Evolutionary conservation across 2,888 invertebrate species (phyloP).

Genomic region (Netelia inedita): DNA sequence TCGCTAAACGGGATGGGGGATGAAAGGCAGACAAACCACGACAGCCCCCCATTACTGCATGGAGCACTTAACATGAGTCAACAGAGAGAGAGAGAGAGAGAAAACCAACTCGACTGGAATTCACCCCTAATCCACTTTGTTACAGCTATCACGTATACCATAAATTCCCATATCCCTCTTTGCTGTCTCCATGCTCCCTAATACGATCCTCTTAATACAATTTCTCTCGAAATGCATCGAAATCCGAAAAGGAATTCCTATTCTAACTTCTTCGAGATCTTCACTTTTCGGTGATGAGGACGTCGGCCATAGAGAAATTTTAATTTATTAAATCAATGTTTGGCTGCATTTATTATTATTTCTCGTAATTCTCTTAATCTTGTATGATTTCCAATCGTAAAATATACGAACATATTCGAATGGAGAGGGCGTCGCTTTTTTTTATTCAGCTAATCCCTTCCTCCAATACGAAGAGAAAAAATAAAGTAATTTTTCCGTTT

Average conservation of each 20-base stretch:
- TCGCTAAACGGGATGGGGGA: constrained; percentile 32
- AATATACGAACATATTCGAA: not conserved
- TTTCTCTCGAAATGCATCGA: not conserved
- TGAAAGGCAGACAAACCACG: constrained; percentile 61
- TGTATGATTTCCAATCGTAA: too few species aligned
- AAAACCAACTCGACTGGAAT: constrained; percentile 57
- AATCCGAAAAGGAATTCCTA: not conserved
- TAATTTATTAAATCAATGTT: too few species aligned
- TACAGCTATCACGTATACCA: constrained; percentile 59
- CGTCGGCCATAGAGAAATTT: not conserved
- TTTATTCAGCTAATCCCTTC: not conserved
- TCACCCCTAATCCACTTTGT: constrained; percentile 66
- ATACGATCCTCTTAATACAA: not conserved
- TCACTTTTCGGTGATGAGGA: not conserved
- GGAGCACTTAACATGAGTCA: constrained; percentile 64
- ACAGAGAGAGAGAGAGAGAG: constrained; percentile 31
- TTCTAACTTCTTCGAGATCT: not conserved
- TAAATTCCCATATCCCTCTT: constrained; percentile 48
- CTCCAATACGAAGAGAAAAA: not conserved
- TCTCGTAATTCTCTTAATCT: too few species aligned
- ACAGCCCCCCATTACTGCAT: constrained; percentile 55
- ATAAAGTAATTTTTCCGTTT: not conserved
- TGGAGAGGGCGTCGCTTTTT: not conserved
- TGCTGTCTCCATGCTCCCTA: not conserved
- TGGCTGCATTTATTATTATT: too few species aligned